Percentiles rank a stretch among this genome's conserved stretches.
phyloP scores from a whole-genome alignment of 2,113 vertebrate species.

The Paramormyrops kingsleyae region DNA sequence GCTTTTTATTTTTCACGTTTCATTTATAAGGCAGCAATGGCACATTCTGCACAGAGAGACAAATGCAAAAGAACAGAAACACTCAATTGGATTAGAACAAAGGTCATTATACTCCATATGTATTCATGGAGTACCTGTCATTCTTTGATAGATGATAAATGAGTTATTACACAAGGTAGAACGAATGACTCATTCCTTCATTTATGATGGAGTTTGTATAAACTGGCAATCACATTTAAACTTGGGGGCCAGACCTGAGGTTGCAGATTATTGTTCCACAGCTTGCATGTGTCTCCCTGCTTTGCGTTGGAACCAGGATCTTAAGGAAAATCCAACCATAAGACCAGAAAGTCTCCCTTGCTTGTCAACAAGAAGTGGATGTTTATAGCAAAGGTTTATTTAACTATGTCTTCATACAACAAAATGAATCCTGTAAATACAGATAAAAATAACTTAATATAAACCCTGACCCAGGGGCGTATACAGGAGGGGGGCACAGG shows the following conservation, averaged over 20 bases:
- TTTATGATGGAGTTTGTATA: neutral
- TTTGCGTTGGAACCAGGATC: neutral
- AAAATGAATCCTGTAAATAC: neutral
- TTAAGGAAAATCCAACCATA: neutral
- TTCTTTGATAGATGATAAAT: neutral
- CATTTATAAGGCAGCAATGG: neutral
- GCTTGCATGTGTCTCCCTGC: neutral
- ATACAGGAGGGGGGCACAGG: neutral
- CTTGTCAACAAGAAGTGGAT: neutral
- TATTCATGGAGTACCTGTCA: slow-evolving; percentile 3
- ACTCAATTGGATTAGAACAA: neutral
- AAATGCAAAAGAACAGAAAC: neutral
- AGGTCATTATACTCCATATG: neutral
- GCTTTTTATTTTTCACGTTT: neutral
- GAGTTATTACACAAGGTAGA: neutral
- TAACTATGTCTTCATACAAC: neutral
- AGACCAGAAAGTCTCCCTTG: neutral
- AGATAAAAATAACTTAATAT: neutral
- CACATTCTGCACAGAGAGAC: neutral
- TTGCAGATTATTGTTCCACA: neutral
- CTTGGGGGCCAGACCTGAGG: neutral
- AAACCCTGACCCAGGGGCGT: neutral
- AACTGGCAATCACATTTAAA: neutral
- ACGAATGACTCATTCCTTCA: neutral
- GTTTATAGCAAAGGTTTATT: neutral